Conservation (phyloP, 2,797 vertebrate species). For the Setipinna tenuifilis region DNA sequence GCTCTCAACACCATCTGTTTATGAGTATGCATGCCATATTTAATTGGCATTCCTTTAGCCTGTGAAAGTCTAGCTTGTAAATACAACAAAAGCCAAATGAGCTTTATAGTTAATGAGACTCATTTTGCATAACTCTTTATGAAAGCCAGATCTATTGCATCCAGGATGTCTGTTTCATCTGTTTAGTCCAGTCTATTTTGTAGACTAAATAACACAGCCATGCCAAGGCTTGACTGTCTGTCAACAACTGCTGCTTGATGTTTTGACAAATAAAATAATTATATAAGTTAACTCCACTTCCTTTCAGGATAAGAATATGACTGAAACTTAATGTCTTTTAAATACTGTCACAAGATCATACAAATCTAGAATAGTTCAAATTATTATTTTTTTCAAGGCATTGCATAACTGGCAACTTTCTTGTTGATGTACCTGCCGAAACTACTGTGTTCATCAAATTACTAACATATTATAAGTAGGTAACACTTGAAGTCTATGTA, state of each 20-base stretch:
- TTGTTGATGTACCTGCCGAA: too few species aligned
- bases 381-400: too few species aligned
- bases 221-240: not conserved
- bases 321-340: too few species aligned
- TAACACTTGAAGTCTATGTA: too few species aligned
- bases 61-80: not conserved
- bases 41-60: slow-evolving; percentile 13
- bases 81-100: not conserved
- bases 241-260: not conserved
- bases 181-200: not conserved
- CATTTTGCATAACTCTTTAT: not conserved
- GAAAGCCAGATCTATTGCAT: not conserved
- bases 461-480: too few species aligned
- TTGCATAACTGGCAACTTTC: too few species aligned
- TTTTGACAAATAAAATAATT: not conserved
- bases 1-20: not conserved
- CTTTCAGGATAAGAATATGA: too few species aligned
- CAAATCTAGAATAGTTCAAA: too few species aligned
- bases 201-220: not conserved
- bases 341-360: too few species aligned
- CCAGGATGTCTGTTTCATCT: not conserved
- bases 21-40: not conserved
- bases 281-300: too few species aligned
- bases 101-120: not conserved
- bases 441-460: too few species aligned